Base-by-base conservation (phyloP, 2,113 vertebrate genomes). In the Prochilodus magdalenae region DNA sequence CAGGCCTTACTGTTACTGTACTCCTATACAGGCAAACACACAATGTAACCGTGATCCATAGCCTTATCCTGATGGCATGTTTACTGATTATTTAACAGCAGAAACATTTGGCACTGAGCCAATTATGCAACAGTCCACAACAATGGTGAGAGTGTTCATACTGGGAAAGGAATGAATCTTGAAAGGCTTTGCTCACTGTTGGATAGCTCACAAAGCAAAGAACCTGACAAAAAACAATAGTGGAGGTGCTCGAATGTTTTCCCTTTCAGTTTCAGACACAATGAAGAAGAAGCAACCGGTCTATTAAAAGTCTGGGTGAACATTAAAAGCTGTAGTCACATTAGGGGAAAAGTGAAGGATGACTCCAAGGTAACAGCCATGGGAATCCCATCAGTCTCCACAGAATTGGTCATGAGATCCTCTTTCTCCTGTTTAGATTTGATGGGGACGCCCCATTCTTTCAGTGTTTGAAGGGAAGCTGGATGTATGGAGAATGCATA, bases 401-500 rank as follows among this genome's bases (percentile, higher is more conserved):
- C 72, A 30, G 27, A 74, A 16, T 14, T 49, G 22, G 30, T 60
- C 24, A 49, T 30, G 30, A 26, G 20, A 55, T 70, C 36, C 24
- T 60, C 66, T 44, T 29, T 70, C 66, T 70, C 66, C 36, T 70
- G 66, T n/a, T 70, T 16, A 36, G 12, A 36, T 67, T 22, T 22
- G 65, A 29, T 44, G 8, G 66, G 16, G 73, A 60, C 63, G 44
- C 63, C 20, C 33, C 36, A 29, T 30, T 67, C 66, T 70, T 76
- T 81, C 29, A 55, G 63, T 26, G 16, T 70, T 4, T 62, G 55
- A 59, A 75, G 49, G 74, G 24, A 75, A 44, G 11, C 24, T 55
- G 66, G 73, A 82, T 59, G 80, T 60, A 75, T 75, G 67, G 63
- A 51, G 20, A 75, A 75, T 40, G 30, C 76, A 82, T 75, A 75